These are phyloP conservation scores for Pseudomyrmex cubaensis DNA, from an alignment of 1,140 invertebrate genomes.

Conservation along the genomic window DNA sequence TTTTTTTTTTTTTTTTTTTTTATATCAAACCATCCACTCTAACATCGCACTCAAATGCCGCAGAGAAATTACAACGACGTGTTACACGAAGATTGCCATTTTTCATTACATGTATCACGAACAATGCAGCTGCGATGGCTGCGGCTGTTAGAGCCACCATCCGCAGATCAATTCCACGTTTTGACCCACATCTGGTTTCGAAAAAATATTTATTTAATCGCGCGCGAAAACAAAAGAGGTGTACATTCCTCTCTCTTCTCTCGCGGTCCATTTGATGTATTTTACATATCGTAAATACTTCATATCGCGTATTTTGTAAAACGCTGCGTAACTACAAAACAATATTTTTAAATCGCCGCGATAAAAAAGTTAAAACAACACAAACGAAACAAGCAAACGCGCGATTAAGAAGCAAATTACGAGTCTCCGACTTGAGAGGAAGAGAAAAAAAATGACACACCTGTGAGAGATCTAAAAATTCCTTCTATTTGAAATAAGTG, in stretches of 20 bases:
- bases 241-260: neutral
- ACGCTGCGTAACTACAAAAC: too few relatives aligned
- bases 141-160: neutral
- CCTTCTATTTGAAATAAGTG: neutral
- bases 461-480: too few relatives aligned
- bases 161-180: neutral
- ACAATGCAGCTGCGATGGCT: neutral
- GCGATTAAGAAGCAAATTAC: neutral
- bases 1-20: neutral
- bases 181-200: neutral
- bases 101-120: conserved; percentile 28
- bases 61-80: neutral
- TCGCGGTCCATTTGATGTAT: too few relatives aligned
- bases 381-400: too few relatives aligned
- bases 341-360: too few relatives aligned
- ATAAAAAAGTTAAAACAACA: too few relatives aligned
- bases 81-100: conserved; percentile 33
- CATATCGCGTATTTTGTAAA: too few relatives aligned
- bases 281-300: too few relatives aligned
- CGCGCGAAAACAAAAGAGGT: neutral
- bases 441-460: neutral
- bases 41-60: conserved; percentile 7
- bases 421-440: neutral
- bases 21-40: neutral
- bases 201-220: neutral